These are phyloP conservation scores for Lordiphosa collinella DNA, from an alignment of 1,140 invertebrate species.

Conservation along the genomic window DNA sequence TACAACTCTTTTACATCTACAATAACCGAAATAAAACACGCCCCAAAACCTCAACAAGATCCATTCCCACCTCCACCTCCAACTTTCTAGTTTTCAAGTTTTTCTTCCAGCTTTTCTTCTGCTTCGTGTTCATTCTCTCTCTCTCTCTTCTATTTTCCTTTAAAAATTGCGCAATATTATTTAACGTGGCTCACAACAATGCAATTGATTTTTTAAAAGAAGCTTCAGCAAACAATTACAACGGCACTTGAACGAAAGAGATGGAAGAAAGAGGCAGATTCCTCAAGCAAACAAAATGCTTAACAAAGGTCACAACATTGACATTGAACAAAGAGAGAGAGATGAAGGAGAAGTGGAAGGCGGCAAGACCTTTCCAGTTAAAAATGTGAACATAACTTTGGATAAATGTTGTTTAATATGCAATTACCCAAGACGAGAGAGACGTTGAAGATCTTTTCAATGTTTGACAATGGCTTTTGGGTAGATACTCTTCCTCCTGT, in stretches of 20 bases:
- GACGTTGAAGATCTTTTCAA: conserved; percentile 37
- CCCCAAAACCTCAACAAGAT: not conserved
- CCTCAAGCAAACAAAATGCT: conserved; percentile 66
- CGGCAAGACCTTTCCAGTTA: conserved; percentile 39
- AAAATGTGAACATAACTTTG: conserved; percentile 52
- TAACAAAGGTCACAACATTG: conserved; percentile 77
- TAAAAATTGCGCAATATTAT: conserved; percentile 74
- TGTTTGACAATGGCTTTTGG: conserved; percentile 26
- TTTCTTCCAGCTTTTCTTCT: conserved; percentile 1
- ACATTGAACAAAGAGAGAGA: conserved; percentile 66
- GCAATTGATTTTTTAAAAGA: conserved; percentile 66
- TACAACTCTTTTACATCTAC: too few species aligned
- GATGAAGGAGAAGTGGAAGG: not conserved
- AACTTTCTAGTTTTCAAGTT: conserved; percentile 30
- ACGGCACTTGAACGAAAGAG: conserved; percentile 55
- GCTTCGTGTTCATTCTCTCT: not conserved
- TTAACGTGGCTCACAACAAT: conserved; percentile 58
- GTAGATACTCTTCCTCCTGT: not conserved
- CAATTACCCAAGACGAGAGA: conserved; percentile 49
- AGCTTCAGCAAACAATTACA: conserved; percentile 60
- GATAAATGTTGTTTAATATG: conserved; percentile 76
- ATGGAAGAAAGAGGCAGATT: conserved; percentile 34
- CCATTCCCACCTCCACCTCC: not conserved
- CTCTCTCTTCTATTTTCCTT: not conserved
- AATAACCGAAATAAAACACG: too few species aligned